Evolutionary conservation across 2,888 invertebrate genomes (phyloP).

Genomic region (Hermaeophaga mercurialis): DNA sequence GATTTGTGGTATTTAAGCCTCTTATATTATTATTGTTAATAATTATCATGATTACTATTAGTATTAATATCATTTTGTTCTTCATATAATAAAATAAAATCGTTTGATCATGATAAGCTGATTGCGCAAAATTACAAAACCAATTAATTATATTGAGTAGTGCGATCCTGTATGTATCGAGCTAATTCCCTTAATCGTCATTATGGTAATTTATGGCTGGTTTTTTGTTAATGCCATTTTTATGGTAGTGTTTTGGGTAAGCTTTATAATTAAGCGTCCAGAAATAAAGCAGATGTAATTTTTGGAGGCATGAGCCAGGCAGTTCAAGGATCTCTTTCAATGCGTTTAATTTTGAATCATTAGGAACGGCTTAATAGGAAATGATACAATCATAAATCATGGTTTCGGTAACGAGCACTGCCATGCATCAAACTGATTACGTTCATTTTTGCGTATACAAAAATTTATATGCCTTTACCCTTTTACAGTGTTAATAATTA

Average conservation of each 20-base stretch:
- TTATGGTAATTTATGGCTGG: conserved; percentile 52
- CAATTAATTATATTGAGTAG: too few species aligned
- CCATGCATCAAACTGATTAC: conserved; percentile 12
- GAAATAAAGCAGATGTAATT: conserved; percentile 33
- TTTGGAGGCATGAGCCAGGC: conserved; percentile 20
- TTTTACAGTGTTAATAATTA: too few species aligned
- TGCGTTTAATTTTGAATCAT: conserved; percentile 33
- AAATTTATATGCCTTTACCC: too few species aligned
- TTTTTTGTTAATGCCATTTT: conserved; percentile 44
- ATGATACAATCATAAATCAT: conserved; percentile 29
- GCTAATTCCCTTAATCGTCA: conserved; percentile 46
- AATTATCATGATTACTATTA: too few species aligned
- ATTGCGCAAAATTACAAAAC: too few species aligned
- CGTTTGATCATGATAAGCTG: too few species aligned
- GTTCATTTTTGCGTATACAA: not conserved
- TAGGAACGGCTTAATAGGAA: conserved; percentile 28
- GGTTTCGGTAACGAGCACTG: conserved; percentile 19
- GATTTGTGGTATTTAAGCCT: too few species aligned
- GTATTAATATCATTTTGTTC: too few species aligned
- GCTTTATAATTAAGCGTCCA: conserved; percentile 32
- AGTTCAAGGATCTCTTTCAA: conserved; percentile 32
- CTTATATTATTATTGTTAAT: too few species aligned
- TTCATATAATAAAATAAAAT: too few species aligned
- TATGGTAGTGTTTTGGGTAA: conserved; percentile 31
- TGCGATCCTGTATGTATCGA: conserved; percentile 6